phyloP scores from a whole-genome alignment of 1,140 invertebrate genomes.

The Papilio xuthus region DNA sequence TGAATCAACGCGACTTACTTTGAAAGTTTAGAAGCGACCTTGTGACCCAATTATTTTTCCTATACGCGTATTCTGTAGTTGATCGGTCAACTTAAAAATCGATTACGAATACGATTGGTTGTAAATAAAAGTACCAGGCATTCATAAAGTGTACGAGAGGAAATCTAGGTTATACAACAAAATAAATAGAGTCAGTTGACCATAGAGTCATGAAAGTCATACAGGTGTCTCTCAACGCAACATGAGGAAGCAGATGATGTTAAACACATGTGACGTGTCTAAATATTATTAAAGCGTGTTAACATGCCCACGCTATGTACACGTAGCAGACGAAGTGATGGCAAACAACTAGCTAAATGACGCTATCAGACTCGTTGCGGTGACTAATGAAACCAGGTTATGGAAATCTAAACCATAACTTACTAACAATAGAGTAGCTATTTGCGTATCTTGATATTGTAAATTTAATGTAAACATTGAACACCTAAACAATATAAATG shows the following conservation, averaged over 20 bases:
- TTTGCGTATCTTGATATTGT: neutral
- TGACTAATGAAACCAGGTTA: neutral
- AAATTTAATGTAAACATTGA: neutral
- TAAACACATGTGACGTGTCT: constrained; percentile 30
- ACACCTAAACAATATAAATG: constrained; percentile 14
- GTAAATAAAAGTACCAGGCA: neutral
- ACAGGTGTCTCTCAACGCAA: constrained; percentile 8
- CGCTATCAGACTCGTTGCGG: constrained; percentile 20
- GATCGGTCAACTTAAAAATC: neutral
- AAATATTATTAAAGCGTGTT: constrained; percentile 30
- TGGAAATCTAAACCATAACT: neutral
- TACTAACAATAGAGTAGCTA: neutral
- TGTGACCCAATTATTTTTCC: neutral
- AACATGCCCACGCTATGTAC: constrained; percentile 19
- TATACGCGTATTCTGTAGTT: too few species aligned
- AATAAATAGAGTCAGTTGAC: constrained; percentile 10
- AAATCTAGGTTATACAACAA: neutral
- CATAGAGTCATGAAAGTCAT: constrained; percentile 3
- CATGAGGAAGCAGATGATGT: constrained; percentile 24
- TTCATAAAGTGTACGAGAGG: neutral
- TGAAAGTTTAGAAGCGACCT: neutral
- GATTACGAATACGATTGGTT: neutral
- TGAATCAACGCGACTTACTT: neutral
- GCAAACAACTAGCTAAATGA: constrained; percentile 22
- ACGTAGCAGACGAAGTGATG: constrained; percentile 18